Evolutionary conservation across 2,797 vertebrate species (phyloP).

Genomic region (Lithobates sylvaticus): DNA sequence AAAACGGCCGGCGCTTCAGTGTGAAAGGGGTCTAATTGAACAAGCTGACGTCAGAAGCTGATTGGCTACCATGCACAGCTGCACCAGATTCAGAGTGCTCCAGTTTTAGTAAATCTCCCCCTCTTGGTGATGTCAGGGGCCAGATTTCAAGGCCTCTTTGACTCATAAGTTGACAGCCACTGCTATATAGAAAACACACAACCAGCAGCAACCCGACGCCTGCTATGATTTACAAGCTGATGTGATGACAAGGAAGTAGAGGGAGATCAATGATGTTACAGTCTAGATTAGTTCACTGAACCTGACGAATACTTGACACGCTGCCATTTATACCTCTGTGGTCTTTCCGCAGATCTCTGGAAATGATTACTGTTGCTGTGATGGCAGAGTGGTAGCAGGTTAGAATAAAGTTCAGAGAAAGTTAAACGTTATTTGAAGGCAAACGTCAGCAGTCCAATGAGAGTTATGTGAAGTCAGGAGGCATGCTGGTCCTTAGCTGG

Average conservation of each 20-base stretch:
- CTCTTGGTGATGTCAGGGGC: too few species aligned
- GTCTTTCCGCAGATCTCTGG: slow-evolving; percentile 8
- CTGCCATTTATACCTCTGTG: background rate
- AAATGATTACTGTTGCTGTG: slow-evolving; percentile 10
- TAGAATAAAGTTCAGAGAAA: slow-evolving; percentile 23
- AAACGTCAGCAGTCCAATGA: slow-evolving; percentile 4
- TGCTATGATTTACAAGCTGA: too few species aligned
- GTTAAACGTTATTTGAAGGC: slow-evolving; percentile 27
- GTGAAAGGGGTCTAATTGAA: too few species aligned
- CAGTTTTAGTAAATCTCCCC: too few species aligned
- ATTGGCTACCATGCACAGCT: too few species aligned
- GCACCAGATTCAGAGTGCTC: too few species aligned
- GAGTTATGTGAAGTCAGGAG: slow-evolving; percentile 12
- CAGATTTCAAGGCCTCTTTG: too few species aligned
- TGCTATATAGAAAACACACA: too few species aligned
- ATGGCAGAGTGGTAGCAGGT: background rate
- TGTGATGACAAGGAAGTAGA: background rate
- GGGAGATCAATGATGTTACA: background rate
- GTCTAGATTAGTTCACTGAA: background rate
- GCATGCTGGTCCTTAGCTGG: background rate
- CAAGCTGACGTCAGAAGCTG: too few species aligned
- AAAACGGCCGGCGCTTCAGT: too few species aligned
- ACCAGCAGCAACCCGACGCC: too few species aligned
- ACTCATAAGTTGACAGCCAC: too few species aligned
- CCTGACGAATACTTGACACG: background rate